phyloP scores from a whole-genome alignment of 2,113 vertebrate species.

The Marmota flaviventris region DNA sequence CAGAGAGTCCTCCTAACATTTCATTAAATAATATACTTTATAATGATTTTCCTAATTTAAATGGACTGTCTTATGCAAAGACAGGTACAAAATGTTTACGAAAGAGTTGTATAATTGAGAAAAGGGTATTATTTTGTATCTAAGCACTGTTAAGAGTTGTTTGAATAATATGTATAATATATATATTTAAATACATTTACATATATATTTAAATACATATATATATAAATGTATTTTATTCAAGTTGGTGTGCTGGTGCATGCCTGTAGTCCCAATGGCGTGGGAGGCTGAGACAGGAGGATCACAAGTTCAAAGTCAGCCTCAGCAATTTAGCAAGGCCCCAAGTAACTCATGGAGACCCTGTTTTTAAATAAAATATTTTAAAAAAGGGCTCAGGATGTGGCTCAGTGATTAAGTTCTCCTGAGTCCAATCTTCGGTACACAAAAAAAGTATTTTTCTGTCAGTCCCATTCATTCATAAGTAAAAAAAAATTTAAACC shows the following conservation, averaged over 20 bases:
- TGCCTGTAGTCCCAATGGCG: no score
- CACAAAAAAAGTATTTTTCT: background rate
- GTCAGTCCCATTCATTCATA: background rate
- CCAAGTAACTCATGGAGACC: no score
- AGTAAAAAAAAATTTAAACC: background rate
- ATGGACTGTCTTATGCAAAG: background rate
- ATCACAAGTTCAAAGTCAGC: no score
- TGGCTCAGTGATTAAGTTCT: no score
- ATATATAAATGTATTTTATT: background rate
- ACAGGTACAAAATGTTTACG: background rate
- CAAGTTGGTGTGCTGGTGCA: no score
- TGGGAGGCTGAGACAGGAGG: no score
- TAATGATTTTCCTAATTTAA: background rate
- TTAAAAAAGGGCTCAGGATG: no score
- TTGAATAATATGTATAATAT: background rate
- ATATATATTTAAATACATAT: background rate
- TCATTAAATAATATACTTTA: background rate
- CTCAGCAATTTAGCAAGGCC: no score
- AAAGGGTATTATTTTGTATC: background rate
- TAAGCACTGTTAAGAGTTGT: background rate
- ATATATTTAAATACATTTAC: background rate
- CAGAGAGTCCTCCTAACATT: background rate
- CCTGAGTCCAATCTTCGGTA: no score
- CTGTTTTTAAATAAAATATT: no score
- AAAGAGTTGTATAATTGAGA: background rate